phyloP scores from a whole-genome alignment of 2,113 vertebrate genomes.

The Heptranchias perlo region DNA sequence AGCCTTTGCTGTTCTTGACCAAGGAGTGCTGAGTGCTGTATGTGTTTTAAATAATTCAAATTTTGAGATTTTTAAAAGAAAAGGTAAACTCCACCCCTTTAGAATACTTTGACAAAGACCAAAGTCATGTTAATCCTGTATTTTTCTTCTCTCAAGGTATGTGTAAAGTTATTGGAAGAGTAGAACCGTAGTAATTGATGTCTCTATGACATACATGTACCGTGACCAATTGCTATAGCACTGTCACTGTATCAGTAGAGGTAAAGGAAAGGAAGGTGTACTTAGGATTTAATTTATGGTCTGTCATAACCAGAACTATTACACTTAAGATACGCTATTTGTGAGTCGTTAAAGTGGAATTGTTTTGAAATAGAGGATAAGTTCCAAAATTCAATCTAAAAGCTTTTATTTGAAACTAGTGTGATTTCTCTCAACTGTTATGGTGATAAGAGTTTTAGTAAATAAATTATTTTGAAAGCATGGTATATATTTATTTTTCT shows the following conservation, averaged over 20 bases:
- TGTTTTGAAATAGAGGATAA: background rate
- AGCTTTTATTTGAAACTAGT: background rate
- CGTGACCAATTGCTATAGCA: background rate
- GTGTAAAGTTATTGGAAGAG: background rate
- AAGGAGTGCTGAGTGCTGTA: background rate
- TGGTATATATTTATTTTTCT: constrained; percentile 49
- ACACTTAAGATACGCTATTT: background rate
- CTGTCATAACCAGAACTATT: background rate
- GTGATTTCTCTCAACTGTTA: background rate
- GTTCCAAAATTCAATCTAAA: background rate
- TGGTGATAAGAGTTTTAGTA: constrained; percentile 42
- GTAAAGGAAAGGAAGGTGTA: background rate
- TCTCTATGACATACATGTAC: background rate
- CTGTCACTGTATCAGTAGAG: background rate
- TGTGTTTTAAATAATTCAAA: background rate
- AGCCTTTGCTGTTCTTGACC: background rate
- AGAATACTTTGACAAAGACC: constrained; percentile 25
- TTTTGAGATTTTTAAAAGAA: background rate
- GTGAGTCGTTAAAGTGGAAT: background rate
- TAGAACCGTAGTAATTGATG: no score
- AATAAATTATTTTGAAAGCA: constrained; percentile 57
- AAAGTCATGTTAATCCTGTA: background rate
- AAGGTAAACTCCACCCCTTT: background rate
- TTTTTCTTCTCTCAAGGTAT: constrained; percentile 48
- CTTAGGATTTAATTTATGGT: background rate